Percentiles rank a stretch among this genome's conserved stretches.
phyloP scores from a whole-genome alignment of 2,797 vertebrate species.

The Artibeus jamaicensis region DNA sequence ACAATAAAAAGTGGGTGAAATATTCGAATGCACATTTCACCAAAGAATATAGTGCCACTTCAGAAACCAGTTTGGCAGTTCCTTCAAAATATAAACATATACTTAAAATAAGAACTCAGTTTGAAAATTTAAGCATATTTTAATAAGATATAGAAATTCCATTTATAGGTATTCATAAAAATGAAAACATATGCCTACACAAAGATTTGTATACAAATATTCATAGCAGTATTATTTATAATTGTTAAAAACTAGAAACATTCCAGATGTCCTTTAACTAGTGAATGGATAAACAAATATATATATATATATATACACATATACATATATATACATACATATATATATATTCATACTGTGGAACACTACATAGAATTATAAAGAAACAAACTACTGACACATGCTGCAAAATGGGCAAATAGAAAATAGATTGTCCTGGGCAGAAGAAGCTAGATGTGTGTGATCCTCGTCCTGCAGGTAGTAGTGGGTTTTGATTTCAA shows the following conservation, averaged over 20 bases:
- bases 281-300: not conserved
- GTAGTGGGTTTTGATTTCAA: not conserved
- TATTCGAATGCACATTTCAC: conserved; percentile 2
- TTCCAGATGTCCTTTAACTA: not conserved
- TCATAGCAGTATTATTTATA: conserved; percentile 1
- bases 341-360: not conserved
- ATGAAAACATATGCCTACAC: not conserved
- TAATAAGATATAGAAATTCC: not conserved
- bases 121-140: not conserved
- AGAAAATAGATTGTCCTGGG: not conserved
- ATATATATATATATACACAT: not conserved
- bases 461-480: not conserved
- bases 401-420: not conserved
- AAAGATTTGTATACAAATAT: not conserved
- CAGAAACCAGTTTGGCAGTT: not conserved
- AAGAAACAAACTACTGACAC: not conserved
- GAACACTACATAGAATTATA: not conserved
- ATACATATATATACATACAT: not conserved
- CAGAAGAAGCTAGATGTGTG: not conserved
- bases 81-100: conserved; percentile 10
- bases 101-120: conserved; percentile 18
- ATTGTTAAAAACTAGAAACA: not conserved
- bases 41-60: not conserved
- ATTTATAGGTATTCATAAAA: conserved; percentile 31
- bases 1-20: not conserved